Conservation (phyloP, 2,888 invertebrate species). For the Diarsia rubi region DNA sequence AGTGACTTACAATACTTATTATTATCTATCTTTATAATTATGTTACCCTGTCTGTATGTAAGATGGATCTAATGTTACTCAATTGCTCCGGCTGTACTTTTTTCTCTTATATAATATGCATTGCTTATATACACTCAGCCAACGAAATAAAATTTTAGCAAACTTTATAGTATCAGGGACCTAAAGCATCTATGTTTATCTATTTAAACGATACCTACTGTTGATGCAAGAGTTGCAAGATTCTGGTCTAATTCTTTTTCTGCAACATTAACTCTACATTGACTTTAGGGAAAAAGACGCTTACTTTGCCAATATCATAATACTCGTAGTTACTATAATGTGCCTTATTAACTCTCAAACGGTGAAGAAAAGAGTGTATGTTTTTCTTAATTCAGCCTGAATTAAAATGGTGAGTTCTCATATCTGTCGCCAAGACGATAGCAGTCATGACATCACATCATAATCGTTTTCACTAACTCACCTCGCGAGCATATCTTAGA, state of each 20-base stretch:
- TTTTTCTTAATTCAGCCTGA: background rate
- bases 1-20: background rate
- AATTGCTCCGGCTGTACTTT: background rate
- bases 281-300: background rate
- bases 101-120: no score
- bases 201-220: background rate
- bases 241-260: background rate
- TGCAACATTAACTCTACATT: background rate
- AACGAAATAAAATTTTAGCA: no score
- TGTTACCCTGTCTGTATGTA: background rate
- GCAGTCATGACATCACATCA: background rate
- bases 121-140: no score
- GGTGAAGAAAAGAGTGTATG: background rate
- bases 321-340: background rate
- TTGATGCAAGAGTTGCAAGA: background rate
- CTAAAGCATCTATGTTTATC: background rate
- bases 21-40: background rate
- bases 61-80: background rate
- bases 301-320: background rate
- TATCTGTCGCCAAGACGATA: background rate
- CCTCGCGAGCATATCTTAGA: slow-evolving; percentile 21
- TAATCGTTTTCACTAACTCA: slow-evolving; percentile 27
- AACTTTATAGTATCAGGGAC: background rate
- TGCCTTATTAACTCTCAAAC: background rate
- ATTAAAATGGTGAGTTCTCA: background rate